These are phyloP conservation scores for Diadumene lineata DNA, from an alignment of 92 coral and sea anemone species.

Conservation along the genomic window DNA sequence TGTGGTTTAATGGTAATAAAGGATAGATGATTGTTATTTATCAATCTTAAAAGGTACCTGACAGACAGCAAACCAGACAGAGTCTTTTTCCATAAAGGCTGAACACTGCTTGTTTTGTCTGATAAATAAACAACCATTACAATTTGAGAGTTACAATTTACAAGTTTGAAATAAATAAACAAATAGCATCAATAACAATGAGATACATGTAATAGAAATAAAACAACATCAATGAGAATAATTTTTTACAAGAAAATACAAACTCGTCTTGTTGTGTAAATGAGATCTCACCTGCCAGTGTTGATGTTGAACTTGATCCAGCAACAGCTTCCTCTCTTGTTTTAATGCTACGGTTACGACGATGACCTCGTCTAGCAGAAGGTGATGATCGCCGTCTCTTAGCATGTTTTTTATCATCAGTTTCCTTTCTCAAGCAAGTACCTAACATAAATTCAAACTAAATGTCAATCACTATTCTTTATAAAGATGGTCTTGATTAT, in stretches of 20 bases:
- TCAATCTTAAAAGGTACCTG: constrained; percentile 31
- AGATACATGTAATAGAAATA: too few relatives aligned
- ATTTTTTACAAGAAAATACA: not conserved
- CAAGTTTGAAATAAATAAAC: too few relatives aligned
- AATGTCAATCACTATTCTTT: too few relatives aligned
- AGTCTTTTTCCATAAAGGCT: constrained; percentile 37
- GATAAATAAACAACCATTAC: not conserved
- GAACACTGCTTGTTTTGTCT: constrained; percentile 27
- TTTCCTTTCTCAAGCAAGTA: constrained; percentile 67
- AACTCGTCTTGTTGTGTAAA: too few relatives aligned
- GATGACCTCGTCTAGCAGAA: constrained; percentile 49
- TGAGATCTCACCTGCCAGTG: constrained; percentile 25
- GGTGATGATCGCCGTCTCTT: constrained; percentile 70
- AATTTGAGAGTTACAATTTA: too few relatives aligned
- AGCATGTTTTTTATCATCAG: constrained; percentile 45
- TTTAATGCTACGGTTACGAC: constrained; percentile 77
- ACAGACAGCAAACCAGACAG: constrained; percentile 44
- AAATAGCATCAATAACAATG: too few relatives aligned
- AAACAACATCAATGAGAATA: not conserved
- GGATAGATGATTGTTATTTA: too few relatives aligned
- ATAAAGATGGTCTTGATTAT: too few relatives aligned
- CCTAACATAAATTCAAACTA: constrained; percentile 48
- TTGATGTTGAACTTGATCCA: constrained; percentile 32
- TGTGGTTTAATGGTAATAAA: too few relatives aligned
- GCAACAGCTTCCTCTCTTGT: constrained; percentile 36